phyloP scores from a whole-genome alignment of 1,140 invertebrate species.

The Piezodorus guildinii region DNA sequence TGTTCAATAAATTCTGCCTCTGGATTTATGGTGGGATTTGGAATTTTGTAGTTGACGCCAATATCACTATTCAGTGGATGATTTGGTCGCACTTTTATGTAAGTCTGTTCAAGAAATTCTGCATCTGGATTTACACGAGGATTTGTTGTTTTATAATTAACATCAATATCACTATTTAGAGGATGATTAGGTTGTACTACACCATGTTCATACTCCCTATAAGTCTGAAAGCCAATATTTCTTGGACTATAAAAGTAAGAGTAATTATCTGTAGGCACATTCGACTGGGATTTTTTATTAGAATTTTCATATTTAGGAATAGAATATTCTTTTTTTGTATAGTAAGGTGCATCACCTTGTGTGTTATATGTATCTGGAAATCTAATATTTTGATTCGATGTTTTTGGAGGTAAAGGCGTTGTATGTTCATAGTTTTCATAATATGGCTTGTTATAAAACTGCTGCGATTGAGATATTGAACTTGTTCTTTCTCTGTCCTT shows the following conservation, averaged over 20 bases:
- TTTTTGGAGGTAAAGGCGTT: constrained; percentile 30
- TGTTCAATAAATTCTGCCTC: constrained; percentile 40
- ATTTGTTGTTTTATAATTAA: constrained; percentile 41
- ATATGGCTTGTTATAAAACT: constrained; percentile 33
- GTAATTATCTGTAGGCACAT: constrained; percentile 5
- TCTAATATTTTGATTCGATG: constrained; percentile 31
- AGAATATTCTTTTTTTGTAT: constrained; percentile 6
- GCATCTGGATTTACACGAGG: constrained; percentile 42
- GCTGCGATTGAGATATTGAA: constrained; percentile 40
- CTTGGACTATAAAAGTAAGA: constrained; percentile 1
- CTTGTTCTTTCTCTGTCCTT: constrained; percentile 35
- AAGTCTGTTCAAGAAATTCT: constrained; percentile 36
- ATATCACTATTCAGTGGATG: constrained; percentile 36
- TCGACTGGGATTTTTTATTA: constrained; percentile 5
- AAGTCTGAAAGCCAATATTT: constrained; percentile 1
- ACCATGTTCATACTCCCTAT: constrained; percentile 17
- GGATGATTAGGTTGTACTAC: constrained; percentile 27
- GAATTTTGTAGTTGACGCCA: constrained; percentile 40
- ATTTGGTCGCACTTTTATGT: constrained; percentile 22
- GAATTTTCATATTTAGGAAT: constrained; percentile 1
- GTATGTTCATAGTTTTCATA: constrained; percentile 10
- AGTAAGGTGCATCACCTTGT: constrained; percentile 19
- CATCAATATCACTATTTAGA: constrained; percentile 35
- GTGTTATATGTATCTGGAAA: constrained; percentile 30
- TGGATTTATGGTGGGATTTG: constrained; percentile 39